Percentiles rank a stretch among this genome's conserved stretches.
Conservation (phyloP, 2,797 vertebrate genomes). For the Sebastes nivosus region DNA sequence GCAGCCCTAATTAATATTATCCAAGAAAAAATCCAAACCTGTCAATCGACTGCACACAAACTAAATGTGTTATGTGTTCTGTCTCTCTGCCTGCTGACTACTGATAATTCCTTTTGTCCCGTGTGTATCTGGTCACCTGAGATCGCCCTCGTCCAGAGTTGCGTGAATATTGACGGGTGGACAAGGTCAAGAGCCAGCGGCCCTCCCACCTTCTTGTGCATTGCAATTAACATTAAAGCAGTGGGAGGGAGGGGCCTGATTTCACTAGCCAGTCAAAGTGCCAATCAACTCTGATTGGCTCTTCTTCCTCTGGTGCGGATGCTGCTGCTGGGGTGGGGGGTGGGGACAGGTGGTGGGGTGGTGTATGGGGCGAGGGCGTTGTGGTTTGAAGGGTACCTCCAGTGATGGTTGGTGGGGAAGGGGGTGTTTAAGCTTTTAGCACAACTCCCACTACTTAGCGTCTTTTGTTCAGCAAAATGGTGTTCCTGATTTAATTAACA, state of each 20-base stretch:
- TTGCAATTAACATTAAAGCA: conserved; percentile 75
- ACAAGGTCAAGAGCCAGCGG: conserved; percentile 77
- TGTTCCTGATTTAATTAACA: conserved; percentile 84
- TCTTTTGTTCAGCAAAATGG: conserved; percentile 74
- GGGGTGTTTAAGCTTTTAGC: conserved; percentile 38
- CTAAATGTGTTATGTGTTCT: background rate
- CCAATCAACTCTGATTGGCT: conserved; percentile 76
- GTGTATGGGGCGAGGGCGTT: background rate
- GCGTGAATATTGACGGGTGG: conserved; percentile 58
- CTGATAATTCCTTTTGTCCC: conserved; percentile 43
- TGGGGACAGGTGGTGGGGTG: background rate
- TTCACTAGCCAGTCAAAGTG: conserved; percentile 69
- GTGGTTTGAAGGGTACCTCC: conserved; percentile 33
- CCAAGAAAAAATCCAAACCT: background rate
- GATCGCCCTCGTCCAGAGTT: conserved; percentile 39
- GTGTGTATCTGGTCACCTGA: conserved; percentile 51
- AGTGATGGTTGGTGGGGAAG: conserved; percentile 14
- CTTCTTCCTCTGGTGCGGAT: conserved; percentile 41
- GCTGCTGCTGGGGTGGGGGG: conserved; percentile 14
- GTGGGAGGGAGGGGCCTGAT: conserved; percentile 67
- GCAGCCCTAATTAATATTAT: background rate
- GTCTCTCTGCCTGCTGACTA: conserved; percentile 36
- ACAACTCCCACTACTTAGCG: conserved; percentile 53
- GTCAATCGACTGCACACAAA: background rate
- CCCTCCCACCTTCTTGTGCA: conserved; percentile 59